Conservation (phyloP, 23 tunicate species). For the Diplosoma virens region DNA sequence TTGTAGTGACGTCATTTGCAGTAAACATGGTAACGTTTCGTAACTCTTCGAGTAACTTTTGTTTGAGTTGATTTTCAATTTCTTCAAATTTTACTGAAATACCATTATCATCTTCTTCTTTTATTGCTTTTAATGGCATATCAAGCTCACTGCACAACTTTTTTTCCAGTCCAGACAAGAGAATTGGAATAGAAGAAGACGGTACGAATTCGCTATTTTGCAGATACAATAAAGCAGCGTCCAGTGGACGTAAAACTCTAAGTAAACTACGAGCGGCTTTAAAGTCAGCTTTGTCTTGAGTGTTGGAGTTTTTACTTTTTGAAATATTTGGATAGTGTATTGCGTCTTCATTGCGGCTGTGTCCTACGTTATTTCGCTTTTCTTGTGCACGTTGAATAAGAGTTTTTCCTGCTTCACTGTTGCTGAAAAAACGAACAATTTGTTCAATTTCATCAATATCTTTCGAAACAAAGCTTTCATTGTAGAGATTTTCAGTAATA, state of each 20-base stretch:
- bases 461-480: neutral
- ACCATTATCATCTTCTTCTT: neutral
- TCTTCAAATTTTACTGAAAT: neutral
- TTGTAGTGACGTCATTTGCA: neutral
- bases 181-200: slow-evolving; percentile 14
- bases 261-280: neutral
- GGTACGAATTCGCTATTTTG: neutral
- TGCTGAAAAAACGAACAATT: neutral
- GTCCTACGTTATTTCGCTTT: neutral
- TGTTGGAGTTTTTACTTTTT: neutral
- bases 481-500: neutral
- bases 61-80: neutral
- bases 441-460: neutral
- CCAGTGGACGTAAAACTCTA: slow-evolving; percentile 9
- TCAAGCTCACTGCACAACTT: neutral
- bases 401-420: neutral
- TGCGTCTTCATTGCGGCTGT: neutral
- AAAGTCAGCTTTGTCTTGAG: neutral
- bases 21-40: neutral
- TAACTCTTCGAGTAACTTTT: neutral
- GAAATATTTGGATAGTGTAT: too few relatives aligned
- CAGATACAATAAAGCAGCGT: slow-evolving; percentile 10
- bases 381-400: neutral
- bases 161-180: slow-evolving; percentile 26
- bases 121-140: neutral